Base-by-base conservation (phyloP, 53 echinoderm and acorn worm species). In the Arbacia lixula region DNA sequence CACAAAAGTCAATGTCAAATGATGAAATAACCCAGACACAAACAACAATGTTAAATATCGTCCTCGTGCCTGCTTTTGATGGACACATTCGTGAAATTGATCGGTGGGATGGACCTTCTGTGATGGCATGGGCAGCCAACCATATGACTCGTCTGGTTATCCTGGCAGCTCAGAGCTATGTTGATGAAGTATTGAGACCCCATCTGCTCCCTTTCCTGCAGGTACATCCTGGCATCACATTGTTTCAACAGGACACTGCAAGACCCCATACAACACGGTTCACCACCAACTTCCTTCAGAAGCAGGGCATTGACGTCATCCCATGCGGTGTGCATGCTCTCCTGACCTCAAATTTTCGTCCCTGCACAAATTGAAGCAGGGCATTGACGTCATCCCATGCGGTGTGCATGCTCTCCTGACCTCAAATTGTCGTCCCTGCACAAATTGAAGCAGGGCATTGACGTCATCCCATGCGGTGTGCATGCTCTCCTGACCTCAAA, bases 21-120 rank as follows among this genome's bases (percentile, higher is more conserved):
- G n/a, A n/a, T n/a, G n/a, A n/a, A n/a, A n/a, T n/a, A n/a, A n/a
- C n/a, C n/a, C n/a, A n/a, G n/a, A n/a, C n/a, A n/a, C n/a, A n/a
- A n/a, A n/a, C n/a, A n/a, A n/a, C n/a, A n/a, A n/a, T n/a, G n/a
- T n/a, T n/a, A n/a, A n/a, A n/a, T n/a, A n/a, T n/a, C n/a, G n/a
- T n/a, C n/a, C n/a, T n/a, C n/a, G n/a, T n/a, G n/a, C n/a, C n/a
- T n/a, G n/a, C n/a, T n/a, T n/a, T n/a, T n/a, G n/a, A n/a, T n/a
- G n/a, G n/a, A n/a, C n/a, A n/a, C 55, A 55, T 55, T 55, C 55
- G 55, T 55, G 55, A 55, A 55, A 25, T 55, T 55, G 55, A 55
- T 55, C 55, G 55, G 55, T 55, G 55, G 55, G 55, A n/a, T 55
- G 55, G 55, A 55, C 55, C 55, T 55, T 55, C 55, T 55, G 55